Percentiles rank a stretch among this genome's conserved stretches.
Evolutionary conservation across 2,888 invertebrate genomes (phyloP).

Genomic region (Hemithea aestivaria): DNA sequence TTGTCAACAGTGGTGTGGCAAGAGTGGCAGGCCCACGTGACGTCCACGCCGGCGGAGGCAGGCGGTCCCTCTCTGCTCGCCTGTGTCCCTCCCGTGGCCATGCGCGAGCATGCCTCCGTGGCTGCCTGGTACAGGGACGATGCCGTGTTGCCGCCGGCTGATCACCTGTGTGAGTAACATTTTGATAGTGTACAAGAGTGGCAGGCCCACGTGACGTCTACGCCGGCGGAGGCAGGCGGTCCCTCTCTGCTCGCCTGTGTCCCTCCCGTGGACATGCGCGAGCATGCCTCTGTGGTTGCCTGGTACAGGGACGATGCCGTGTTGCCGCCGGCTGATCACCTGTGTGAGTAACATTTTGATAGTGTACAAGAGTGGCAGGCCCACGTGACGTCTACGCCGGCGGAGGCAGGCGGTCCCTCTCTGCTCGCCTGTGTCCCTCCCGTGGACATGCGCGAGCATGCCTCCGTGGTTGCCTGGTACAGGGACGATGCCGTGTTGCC

Average conservation of each 20-base stretch:
- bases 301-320: constrained; percentile 89
- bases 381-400: constrained; percentile 85
- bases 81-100: constrained; percentile 81
- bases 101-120: constrained; percentile 85
- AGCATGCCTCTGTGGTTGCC: constrained; percentile 86
- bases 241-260: constrained; percentile 85
- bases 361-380: constrained; percentile 88
- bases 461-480: constrained; percentile 88
- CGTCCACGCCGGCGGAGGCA: constrained; percentile 83
- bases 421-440: constrained; percentile 83
- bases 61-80: constrained; percentile 86
- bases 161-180: constrained; percentile 61
- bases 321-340: constrained; percentile 77
- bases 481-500: constrained; percentile 86
- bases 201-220: constrained; percentile 85
- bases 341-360: constrained; percentile 61
- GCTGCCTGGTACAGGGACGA: constrained; percentile 89
- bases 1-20: constrained; percentile 82
- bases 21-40: constrained; percentile 86
- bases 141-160: constrained; percentile 81
- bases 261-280: constrained; percentile 81
- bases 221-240: constrained; percentile 84
- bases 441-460: constrained; percentile 82
- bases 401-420: constrained; percentile 85
- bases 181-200: constrained; percentile 88